These are phyloP conservation scores for Trichopria drosophilae DNA, from an alignment of 2,888 invertebrate species.

Conservation along the genomic window DNA sequence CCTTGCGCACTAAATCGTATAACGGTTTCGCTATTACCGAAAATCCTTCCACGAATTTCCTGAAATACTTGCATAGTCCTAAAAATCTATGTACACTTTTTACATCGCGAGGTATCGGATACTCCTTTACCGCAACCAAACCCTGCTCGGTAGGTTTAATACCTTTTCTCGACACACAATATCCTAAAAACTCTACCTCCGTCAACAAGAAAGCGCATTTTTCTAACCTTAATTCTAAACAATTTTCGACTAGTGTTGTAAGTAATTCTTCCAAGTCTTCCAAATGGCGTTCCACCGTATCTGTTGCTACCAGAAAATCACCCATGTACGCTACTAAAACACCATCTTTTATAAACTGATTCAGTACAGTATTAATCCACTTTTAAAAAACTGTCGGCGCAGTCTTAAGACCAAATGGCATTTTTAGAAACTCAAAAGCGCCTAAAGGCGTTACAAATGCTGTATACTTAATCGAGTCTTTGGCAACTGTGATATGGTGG, in stretches of 20 bases:
- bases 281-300: too few relatives aligned
- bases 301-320: too few relatives aligned
- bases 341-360: too few relatives aligned
- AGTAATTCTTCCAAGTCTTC: too few relatives aligned
- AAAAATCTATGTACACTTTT: slow-evolving; percentile 39
- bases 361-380: too few relatives aligned
- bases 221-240: slow-evolving; percentile 26
- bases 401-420: too few relatives aligned
- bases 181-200: slow-evolving; percentile 38
- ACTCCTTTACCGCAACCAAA: slow-evolving; percentile 34
- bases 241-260: slow-evolving; percentile 11
- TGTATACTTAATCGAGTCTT: too few relatives aligned
- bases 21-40: slow-evolving; percentile 43
- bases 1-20: slow-evolving; percentile 37
- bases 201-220: slow-evolving; percentile 35
- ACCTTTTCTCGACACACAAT: slow-evolving; percentile 31
- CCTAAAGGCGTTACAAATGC: too few relatives aligned
- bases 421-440: too few relatives aligned
- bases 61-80: slow-evolving; percentile 42
- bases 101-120: slow-evolving; percentile 35
- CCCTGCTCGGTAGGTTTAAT: slow-evolving; percentile 32
- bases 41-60: slow-evolving; percentile 39
- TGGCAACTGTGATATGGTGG: too few relatives aligned
- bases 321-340: too few relatives aligned
- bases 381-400: too few relatives aligned